These are phyloP conservation scores for Danio kyathit DNA, from an alignment of 2,797 vertebrate genomes.

Conservation along the genomic window DNA sequence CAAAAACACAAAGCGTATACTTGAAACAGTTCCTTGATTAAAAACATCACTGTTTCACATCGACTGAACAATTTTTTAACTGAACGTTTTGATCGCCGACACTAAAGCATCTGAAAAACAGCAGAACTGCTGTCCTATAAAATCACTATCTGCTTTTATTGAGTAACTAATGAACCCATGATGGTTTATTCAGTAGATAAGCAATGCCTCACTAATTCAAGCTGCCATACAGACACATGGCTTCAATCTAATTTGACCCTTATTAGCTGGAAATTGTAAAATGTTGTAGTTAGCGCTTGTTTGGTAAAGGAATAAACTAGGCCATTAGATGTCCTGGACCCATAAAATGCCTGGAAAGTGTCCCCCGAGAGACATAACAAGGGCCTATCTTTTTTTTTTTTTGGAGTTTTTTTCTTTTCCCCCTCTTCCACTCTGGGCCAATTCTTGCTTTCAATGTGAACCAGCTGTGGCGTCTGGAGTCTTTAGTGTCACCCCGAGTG, in stretches of 20 bases:
- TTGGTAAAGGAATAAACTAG: constrained; percentile 33
- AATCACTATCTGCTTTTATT: background rate
- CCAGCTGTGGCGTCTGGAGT: constrained; percentile 59
- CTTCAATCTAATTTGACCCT: constrained; percentile 18
- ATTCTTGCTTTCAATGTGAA: constrained; percentile 57
- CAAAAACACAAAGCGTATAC: background rate
- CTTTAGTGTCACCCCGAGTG: constrained; percentile 25
- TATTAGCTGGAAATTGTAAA: constrained; percentile 27
- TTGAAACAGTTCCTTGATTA: constrained; percentile 7
- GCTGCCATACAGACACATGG: constrained; percentile 24
- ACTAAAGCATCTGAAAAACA: background rate
- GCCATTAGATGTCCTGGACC: constrained; percentile 49
- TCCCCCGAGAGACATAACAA: constrained; percentile 56
- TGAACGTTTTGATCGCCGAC: background rate
- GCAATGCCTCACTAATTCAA: background rate
- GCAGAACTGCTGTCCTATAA: background rate
- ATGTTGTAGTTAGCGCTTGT: constrained; percentile 22
- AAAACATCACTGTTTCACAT: constrained; percentile 18
- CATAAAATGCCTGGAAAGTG: constrained; percentile 36
- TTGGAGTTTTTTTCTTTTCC: background rate
- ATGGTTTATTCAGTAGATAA: constrained; percentile 10
- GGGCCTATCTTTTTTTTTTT: constrained; percentile 40
- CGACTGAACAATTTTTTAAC: background rate
- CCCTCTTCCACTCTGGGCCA: constrained; percentile 2
- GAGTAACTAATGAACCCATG: constrained; percentile 7